phyloP scores from a whole-genome alignment of 35 echinoderm and acorn worm species.

The Acanthaster planci region DNA sequence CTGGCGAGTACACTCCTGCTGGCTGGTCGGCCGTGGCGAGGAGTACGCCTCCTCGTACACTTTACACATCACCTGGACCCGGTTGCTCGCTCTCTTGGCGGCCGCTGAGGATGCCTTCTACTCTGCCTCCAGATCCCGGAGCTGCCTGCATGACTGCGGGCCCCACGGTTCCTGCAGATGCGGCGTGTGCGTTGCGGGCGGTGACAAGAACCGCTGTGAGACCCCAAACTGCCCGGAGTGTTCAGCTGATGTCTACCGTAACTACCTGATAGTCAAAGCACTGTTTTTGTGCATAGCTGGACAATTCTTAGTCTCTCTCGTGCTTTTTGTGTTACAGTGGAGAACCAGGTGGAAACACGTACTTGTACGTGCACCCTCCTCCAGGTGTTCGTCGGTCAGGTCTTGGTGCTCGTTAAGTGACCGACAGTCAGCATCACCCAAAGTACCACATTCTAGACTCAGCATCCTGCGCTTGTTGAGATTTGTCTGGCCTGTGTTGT shows the following conservation, averaged over 20 bases:
- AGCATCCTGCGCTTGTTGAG: neutral
- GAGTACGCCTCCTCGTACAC: slow-evolving; percentile 38
- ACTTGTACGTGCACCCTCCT: no score
- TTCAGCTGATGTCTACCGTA: slow-evolving; percentile 26
- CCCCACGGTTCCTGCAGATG: slow-evolving; percentile 71
- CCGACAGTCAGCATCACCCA: neutral
- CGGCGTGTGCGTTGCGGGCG: slow-evolving; percentile 60
- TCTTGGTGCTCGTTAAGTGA: neutral
- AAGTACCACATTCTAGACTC: neutral
- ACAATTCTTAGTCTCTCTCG: slow-evolving; percentile 26
- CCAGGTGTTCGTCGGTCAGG: no score
- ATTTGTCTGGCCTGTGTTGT: slow-evolving; percentile 3
- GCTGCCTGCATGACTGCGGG: slow-evolving; percentile 69
- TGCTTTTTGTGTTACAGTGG: slow-evolving; percentile 14
- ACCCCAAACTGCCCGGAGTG: slow-evolving; percentile 60
- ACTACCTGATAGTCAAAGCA: slow-evolving; percentile 21
- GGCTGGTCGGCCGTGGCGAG: slow-evolving; percentile 39
- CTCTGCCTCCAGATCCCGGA: neutral
- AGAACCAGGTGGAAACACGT: neutral
- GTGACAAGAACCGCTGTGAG: slow-evolving; percentile 33
- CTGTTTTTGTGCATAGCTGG: slow-evolving; percentile 16
- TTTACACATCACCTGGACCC: slow-evolving; percentile 42
- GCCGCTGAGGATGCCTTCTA: slow-evolving; percentile 43
- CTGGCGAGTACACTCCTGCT: slow-evolving; percentile 21
- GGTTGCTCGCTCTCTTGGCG: slow-evolving; percentile 22